Base-by-base conservation (phyloP, 2,888 invertebrate genomes). In the Shargacucullia verbasci region DNA sequence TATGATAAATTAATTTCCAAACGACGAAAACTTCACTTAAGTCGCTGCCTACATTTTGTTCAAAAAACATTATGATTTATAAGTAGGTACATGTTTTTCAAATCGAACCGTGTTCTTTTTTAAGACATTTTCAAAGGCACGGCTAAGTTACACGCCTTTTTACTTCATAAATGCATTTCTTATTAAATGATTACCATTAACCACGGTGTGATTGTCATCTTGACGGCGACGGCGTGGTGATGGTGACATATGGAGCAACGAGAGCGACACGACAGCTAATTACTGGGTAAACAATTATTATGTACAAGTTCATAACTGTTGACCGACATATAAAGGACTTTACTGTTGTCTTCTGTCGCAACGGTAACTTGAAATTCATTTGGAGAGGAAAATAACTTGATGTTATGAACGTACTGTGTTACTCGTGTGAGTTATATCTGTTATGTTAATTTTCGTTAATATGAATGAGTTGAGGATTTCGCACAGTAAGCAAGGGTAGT, bases 301-400 rank as follows among this genome's bases (percentile, higher is more conserved):
- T 55, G 59, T 69, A 69, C 72, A 66, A 73, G 69, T 60, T 72
- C 74, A 72, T 77, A 76, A 62, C 75, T 68, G 77, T 72, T 76
- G 72, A 38, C 64, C 70, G 66, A 76, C 61, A 67, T 73, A 59
- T 39, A 65, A 67, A 60, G 57, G 56, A 73, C n/a, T 52, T 33
- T 59, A 60, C 71, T 59, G 74, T 65, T 59, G 54, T 53, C 40
- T 59, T 6, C 29, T 29, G 29, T 13, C 14, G 38, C 67, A 64
- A 67, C 74, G 58, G 68, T 70, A 47, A 43, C 40, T 14, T 45
- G 11, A 47, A 63, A 47, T 34, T 46, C 6, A 31, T 54, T 29
- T 15, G 15, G 11, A 37, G n/a, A 39, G 20, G 12, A 48, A 40
- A 34, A 54, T 44, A 15, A 0, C 0, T 41, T 29, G 29, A 14